A percentile compares a stretch with the other conserved stretches of the same genome.
Conservation (phyloP, 2,797 vertebrate genomes). For the Sebastes miniatus region DNA sequence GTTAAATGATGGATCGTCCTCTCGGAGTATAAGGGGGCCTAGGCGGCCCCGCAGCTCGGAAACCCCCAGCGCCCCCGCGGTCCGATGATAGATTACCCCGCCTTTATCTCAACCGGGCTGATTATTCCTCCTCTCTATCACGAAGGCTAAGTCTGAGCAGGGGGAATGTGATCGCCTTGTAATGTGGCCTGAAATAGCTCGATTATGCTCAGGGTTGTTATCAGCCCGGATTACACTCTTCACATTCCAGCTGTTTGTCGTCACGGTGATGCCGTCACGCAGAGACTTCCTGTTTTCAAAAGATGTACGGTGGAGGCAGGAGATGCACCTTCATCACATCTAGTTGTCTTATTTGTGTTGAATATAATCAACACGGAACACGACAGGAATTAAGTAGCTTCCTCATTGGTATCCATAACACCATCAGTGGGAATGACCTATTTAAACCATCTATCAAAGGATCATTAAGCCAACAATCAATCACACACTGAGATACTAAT, state of each 20-base stretch:
- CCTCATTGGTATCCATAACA: conserved; percentile 7
- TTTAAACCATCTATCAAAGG: conserved; percentile 29
- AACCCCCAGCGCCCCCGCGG: conserved; percentile 42
- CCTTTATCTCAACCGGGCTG: conserved; percentile 68
- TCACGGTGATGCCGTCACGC: neutral
- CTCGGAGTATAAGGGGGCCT: conserved; percentile 35
- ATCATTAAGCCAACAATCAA: conserved; percentile 44
- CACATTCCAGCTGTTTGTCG: conserved; percentile 14
- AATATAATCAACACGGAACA: conserved; percentile 20
- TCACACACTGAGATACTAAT: conserved; percentile 37
- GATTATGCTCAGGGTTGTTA: conserved; percentile 50
- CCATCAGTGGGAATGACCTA: conserved; percentile 12
- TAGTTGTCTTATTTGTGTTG: conserved; percentile 4
- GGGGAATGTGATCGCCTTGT: conserved; percentile 49
- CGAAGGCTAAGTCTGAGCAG: conserved; percentile 21
- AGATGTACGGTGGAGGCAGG: neutral
- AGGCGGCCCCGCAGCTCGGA: conserved; percentile 32
- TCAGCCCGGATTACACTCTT: conserved; percentile 33
- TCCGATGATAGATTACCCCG: conserved; percentile 72
- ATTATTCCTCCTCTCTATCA: conserved; percentile 67
- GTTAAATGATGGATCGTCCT: conserved; percentile 78
- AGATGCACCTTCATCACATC: conserved; percentile 5
- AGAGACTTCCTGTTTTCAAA: neutral
- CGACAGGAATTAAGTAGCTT: conserved; percentile 27
- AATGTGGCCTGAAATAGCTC: conserved; percentile 57